Base-by-base conservation (phyloP, 2,888 invertebrate genomes). In the Drosophila acutilabella region DNA sequence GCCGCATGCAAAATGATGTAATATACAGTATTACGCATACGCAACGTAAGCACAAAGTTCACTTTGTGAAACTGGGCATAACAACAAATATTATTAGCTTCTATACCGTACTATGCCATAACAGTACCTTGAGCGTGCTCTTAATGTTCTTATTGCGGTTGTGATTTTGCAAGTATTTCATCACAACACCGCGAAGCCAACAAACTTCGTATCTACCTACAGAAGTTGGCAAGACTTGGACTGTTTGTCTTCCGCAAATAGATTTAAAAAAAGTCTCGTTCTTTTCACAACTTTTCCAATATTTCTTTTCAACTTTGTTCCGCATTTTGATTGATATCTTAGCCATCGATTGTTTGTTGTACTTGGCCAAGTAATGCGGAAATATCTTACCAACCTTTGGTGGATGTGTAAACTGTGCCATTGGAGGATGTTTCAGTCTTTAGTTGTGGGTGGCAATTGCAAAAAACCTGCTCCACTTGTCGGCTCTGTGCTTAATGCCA, bases 171-270 rank as follows among this genome's bases (percentile, higher is more conserved):
- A 69, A 74, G 51, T 56, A 42, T 50, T n/a, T 42, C 47, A 18
- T 16, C 41, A 52, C 13, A 36, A 13, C 36, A 36, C 36, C 36
- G 5, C 36, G 36, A 36, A 30, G 30, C 30, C 30, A 30, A 30
- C 7, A 8, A 30, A 30, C 67, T 71, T 61, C 48, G 60, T 65
- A 58, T 65, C 53, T n/a, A 44, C 14, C 42, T 42, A 38, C 44
- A 38, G 18, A 30, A 53, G 20, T 45, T 41, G 30, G 30, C 30
- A 53, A 64, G 47, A 20, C 59, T 36, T 18, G 50, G 20, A 47
- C 26, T 64, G 59, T 74, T 80, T 68, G 71, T 60, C 80, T 80
- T 82, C 70, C 73, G 80, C 70, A 81, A 81, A 79, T 71, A 80
- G 78, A 80, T 77, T 80, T 64, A 48, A 47, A 30, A 47, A 30